These are phyloP conservation scores for Dermochelys coriacea DNA, from an alignment of 2,797 vertebrate genomes.

Conservation along the genomic window DNA sequence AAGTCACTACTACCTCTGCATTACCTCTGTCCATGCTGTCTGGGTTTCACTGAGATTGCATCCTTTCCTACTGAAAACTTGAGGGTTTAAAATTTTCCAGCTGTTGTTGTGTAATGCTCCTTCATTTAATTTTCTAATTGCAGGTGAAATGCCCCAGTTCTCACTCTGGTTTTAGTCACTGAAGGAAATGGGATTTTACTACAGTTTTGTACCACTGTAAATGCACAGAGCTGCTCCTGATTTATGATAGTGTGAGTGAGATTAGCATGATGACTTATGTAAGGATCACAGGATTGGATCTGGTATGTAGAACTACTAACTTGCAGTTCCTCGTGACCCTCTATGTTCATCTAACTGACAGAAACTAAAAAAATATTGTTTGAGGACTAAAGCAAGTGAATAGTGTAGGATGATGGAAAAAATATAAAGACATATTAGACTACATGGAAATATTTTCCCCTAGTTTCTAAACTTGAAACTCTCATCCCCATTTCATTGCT, in stretches of 20 bases:
- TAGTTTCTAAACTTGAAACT: constrained; percentile 8
- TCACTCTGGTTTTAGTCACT: background rate
- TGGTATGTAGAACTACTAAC: background rate
- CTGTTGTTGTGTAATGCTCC: background rate
- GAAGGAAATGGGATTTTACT: background rate
- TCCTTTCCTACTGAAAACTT: background rate
- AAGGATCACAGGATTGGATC: background rate
- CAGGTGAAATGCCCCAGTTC: background rate
- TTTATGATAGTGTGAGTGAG: background rate
- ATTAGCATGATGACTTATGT: background rate
- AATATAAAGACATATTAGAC: constrained; percentile 36
- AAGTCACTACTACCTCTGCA: background rate
- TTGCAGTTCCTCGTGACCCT: background rate
- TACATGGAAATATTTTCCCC: constrained; percentile 7
- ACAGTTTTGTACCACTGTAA: background rate
- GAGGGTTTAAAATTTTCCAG: background rate
- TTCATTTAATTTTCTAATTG: background rate
- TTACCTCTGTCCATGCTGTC: background rate
- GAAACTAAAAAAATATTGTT: background rate
- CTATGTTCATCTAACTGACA: background rate
- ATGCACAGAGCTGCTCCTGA: background rate
- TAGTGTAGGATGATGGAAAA: constrained; percentile 16
- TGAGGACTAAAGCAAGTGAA: background rate
- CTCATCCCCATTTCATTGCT: background rate
- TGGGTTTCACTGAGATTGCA: background rate